Base-by-base conservation (phyloP, 1,140 invertebrate species). In the Temnothorax curvispinosus region DNA sequence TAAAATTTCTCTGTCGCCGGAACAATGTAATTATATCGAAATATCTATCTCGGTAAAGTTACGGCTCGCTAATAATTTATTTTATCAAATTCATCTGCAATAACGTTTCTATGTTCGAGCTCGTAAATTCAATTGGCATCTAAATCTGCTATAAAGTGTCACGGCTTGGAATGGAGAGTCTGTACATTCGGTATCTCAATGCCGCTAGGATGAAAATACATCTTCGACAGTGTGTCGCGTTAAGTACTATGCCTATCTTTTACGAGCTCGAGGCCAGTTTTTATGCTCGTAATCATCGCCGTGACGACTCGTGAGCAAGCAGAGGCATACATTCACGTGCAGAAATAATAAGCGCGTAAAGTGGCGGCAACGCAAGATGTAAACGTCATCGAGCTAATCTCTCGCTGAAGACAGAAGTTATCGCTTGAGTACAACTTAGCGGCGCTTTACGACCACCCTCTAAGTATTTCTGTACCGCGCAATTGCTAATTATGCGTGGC, bases 381-480 rank as follows among this genome's bases (percentile, higher is more conserved):
- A 76, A 69, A 78, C 32, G 74, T 72, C 56, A 60, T 88, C 64
- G 44, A 35, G 47, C 11, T 64, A 78, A 71, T 52, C 54, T 54
- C 21, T 52, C 56, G 44, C 41, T 32, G 3, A 32, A 74, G 67
- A 21, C 38, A 60, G 15, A 44, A 88, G 21, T 82, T 67, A 88
- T 44, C 52, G 87, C 65, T 65, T 18, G 8, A 11, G 13, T 44
- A 58, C 35, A 44, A 13, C n/a, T 56, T 18, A 50, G 18, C 27
- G 27, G 18, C 62, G 11, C 52, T 87, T 87, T 89, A 89, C 50
- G 77, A 77, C 69, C 35, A 32, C 4, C 47, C 50, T 74, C 35
- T 41, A 27, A 27, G 38, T 35, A 71, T 50, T 62, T 41, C 65
- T 54, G n/a, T 62, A 44, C 50, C 27, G 18, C 11, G 50, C 62